A percentile compares a stretch with the other conserved stretches of the same genome.
Evolutionary conservation across 1,140 invertebrate genomes (phyloP).

Genomic region (Aphelenchoides avenae): DNA sequence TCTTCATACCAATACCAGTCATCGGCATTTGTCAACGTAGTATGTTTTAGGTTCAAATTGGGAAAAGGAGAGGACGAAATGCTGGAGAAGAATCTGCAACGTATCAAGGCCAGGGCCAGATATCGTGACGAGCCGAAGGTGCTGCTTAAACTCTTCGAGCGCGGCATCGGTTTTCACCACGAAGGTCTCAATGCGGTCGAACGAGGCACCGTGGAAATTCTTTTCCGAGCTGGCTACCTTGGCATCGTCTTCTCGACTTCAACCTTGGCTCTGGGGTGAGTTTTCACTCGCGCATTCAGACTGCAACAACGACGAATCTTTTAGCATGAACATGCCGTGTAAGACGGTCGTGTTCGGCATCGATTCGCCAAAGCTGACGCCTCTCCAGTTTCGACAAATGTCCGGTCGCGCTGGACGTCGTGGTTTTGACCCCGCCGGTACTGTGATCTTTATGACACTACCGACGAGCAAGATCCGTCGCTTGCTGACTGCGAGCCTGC

Average conservation of each 20-base stretch:
- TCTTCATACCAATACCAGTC: too few relatives aligned
- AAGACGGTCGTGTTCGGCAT: slow-evolving; percentile 59
- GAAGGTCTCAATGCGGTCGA: slow-evolving; percentile 49
- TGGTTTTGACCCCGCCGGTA: slow-evolving; percentile 58
- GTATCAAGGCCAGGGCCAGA: too few relatives aligned
- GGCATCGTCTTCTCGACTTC: slow-evolving; percentile 57
- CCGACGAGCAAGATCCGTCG: slow-evolving; percentile 59
- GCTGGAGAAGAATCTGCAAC: slow-evolving; percentile 26
- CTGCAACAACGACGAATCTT: slow-evolving; percentile 17
- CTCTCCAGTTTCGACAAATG: slow-evolving; percentile 59
- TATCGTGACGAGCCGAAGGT: slow-evolving; percentile 21
- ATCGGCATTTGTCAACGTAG: neutral
- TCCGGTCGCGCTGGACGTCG: slow-evolving; percentile 57
- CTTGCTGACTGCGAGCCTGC: slow-evolving; percentile 53
- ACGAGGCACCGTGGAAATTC: slow-evolving; percentile 52
- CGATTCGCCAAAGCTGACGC: slow-evolving; percentile 51
- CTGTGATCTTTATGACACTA: slow-evolving; percentile 55
- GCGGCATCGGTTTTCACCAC: slow-evolving; percentile 59
- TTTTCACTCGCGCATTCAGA: neutral
- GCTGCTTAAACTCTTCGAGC: slow-evolving; percentile 48
- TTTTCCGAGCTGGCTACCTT: slow-evolving; percentile 54
- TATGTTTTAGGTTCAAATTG: slow-evolving; percentile 49
- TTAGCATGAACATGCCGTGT: slow-evolving; percentile 59
- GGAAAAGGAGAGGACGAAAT: slow-evolving; percentile 41
- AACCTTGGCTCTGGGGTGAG: slow-evolving; percentile 51